Conservation (phyloP, 2,888 invertebrate species). For the Saturnia japonica region DNA sequence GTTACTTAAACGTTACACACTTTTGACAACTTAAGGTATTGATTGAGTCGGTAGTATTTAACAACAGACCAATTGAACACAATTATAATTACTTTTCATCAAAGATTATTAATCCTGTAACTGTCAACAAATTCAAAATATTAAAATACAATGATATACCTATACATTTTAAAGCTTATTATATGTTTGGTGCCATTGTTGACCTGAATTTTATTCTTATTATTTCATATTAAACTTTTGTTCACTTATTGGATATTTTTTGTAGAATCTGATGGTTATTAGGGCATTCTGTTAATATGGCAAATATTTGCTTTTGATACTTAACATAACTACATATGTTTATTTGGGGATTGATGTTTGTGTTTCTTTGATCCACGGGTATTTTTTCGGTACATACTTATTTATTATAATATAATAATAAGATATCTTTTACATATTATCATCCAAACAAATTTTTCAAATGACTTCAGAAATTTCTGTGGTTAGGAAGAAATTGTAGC, state of each 20-base stretch:
- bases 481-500: background rate
- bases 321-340: background rate
- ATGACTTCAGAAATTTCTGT: background rate
- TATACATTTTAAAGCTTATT: background rate
- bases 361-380: background rate
- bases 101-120: too few species aligned
- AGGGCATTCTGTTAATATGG: background rate
- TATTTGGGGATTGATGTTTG: background rate
- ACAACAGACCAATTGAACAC: too few species aligned
- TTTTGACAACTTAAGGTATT: too few species aligned
- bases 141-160: too few species aligned
- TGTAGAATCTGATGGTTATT: background rate
- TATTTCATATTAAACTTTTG: background rate
- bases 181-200: background rate
- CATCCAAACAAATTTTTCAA: constrained; percentile 7
- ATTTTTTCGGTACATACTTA: background rate
- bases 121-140: too few species aligned
- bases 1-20: too few species aligned
- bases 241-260: background rate
- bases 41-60: too few species aligned
- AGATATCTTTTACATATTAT: background rate
- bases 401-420: background rate
- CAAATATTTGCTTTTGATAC: background rate
- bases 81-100: too few species aligned
- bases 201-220: background rate